Evolutionary conservation across 2,888 invertebrate species (phyloP).

Genomic region (Cryptops parisi): DNA sequence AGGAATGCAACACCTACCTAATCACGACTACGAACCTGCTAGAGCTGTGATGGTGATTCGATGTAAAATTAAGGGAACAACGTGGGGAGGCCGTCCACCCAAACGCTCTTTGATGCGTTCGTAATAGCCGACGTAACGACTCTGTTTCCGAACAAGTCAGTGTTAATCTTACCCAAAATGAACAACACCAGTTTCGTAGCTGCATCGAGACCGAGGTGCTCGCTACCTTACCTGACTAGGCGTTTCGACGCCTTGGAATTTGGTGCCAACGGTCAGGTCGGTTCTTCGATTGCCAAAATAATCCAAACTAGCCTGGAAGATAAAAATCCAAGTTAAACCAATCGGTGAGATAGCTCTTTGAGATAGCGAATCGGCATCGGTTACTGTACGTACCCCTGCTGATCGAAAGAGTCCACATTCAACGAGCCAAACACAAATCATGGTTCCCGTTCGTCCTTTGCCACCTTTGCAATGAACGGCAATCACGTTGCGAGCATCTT

Average conservation of each 20-base stretch:
- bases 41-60: conserved; percentile 31
- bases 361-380: no score
- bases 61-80: conserved; percentile 27
- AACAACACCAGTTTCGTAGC: no score
- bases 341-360: not conserved
- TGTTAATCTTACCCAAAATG: no score
- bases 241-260: conserved; percentile 39
- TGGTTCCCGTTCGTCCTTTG: conserved; percentile 38
- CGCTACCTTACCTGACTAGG: conserved; percentile 34
- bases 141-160: conserved; percentile 29
- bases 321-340: not conserved
- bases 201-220: no score
- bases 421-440: conserved; percentile 38
- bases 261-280: conserved; percentile 33
- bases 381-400: conserved; percentile 33
- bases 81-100: conserved; percentile 29
- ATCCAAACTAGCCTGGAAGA: conserved; percentile 27
- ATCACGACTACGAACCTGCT: conserved; percentile 23
- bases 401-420: conserved; percentile 35
- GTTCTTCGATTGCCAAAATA: conserved; percentile 38
- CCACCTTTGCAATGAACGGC: conserved; percentile 41
- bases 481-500: conserved; percentile 34
- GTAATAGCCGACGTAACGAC: conserved; percentile 38
- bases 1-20: not conserved
- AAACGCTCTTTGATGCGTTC: conserved; percentile 32